Conservation (phyloP, 1,140 invertebrate species). For the Acromyrmex charruanus region DNA sequence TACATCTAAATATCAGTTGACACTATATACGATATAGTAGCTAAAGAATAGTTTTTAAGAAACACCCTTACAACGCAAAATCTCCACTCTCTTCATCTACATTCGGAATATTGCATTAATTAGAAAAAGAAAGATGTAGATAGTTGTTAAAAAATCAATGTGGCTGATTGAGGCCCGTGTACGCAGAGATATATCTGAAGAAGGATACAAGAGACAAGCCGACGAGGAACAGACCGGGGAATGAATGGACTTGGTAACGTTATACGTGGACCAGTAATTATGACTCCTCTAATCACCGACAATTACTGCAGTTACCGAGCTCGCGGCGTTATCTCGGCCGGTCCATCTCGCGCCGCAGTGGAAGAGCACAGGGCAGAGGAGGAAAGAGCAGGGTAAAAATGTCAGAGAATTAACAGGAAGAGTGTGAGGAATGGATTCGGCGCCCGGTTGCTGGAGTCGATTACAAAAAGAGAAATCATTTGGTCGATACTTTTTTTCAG, state of each 20-base stretch:
- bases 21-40: neutral
- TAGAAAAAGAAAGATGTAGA: neutral
- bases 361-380: constrained; percentile 24
- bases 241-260: constrained; percentile 82
- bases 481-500: neutral
- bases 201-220: constrained; percentile 38
- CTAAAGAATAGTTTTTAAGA: neutral
- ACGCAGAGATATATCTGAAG: constrained; percentile 13
- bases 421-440: constrained; percentile 28
- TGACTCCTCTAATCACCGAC: constrained; percentile 85
- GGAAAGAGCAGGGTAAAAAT: constrained; percentile 32
- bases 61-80: neutral
- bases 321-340: constrained; percentile 82
- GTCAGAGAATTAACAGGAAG: constrained; percentile 40
- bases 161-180: neutral
- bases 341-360: constrained; percentile 79
- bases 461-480: constrained; percentile 49
- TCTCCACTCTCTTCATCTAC: neutral
- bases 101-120: constrained; percentile 63
- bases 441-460: constrained; percentile 58
- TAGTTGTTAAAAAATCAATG: constrained; percentile 21
- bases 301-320: constrained; percentile 84
- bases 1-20: neutral
- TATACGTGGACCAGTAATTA: constrained; percentile 83
- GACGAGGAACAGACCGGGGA: constrained; percentile 67